Evolutionary conservation across 2,113 vertebrate genomes (phyloP).

Genomic region (Andinoacara biseriatus): DNA sequence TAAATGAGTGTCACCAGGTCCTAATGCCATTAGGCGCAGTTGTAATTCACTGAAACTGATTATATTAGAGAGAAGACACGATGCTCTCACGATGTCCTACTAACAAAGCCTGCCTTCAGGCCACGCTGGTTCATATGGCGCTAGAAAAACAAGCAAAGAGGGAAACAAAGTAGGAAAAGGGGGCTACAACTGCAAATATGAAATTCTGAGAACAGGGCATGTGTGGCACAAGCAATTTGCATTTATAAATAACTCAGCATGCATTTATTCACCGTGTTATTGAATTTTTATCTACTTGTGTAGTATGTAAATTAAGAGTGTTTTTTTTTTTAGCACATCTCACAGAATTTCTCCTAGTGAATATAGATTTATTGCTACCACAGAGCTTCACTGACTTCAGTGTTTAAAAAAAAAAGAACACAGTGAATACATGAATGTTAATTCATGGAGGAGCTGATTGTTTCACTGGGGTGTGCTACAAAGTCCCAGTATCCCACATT

Average conservation of each 20-base stretch:
- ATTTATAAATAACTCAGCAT: background rate
- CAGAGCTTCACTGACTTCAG: background rate
- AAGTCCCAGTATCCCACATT: background rate
- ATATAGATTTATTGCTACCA: background rate
- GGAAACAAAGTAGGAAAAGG: background rate
- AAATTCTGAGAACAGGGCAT: background rate
- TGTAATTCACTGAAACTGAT: slow-evolving; percentile 81
- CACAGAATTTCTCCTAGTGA: background rate
- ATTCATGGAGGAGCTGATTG: background rate
- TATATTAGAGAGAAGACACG: slow-evolving; percentile 76
- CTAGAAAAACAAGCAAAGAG: slow-evolving; percentile 56
- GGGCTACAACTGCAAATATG: slow-evolving; percentile 15
- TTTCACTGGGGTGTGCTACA: background rate
- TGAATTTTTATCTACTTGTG: background rate
- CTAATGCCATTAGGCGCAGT: slow-evolving; percentile 78
- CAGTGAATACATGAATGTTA: slow-evolving; percentile 38
- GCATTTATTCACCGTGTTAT: background rate
- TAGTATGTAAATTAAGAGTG: background rate
- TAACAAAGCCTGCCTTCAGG: slow-evolving; percentile 77
- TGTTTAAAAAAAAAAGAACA: slow-evolving; percentile 17
- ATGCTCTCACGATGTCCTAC: slow-evolving; percentile 64
- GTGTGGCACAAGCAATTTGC: background rate
- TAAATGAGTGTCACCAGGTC: slow-evolving; percentile 83
- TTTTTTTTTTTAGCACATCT: background rate
- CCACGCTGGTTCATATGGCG: slow-evolving; percentile 23